Evolutionary conservation across 2,113 vertebrate species (phyloP), one percentile per base, ranked within the genome.

Genomic region (Indicator indicator): DNA sequence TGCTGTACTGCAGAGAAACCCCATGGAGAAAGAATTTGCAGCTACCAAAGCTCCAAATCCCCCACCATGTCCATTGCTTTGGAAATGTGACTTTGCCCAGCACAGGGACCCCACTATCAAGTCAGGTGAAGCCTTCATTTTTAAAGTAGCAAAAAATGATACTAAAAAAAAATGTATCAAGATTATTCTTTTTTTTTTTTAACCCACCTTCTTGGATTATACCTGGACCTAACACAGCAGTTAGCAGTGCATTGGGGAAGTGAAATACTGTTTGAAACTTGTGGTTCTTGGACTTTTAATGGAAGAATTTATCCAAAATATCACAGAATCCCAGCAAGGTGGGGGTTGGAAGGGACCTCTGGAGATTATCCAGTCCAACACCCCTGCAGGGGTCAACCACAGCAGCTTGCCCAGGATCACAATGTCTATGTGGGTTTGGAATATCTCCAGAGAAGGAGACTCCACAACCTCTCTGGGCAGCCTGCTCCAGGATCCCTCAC

Each of bases 1-100:
- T 65, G 80, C 88, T 78, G 65, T 65, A 84, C 60, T 65, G 84
- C 71, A 2, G 1, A 46, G 65, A 28, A 84, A 17, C 44, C 62
- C 88, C 88, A 62, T 0, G 0, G 71, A 54, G 68, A 44, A 55
- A 44, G 33, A 59, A 52, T 33, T 36, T 70, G 84, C 76, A 52
- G 80, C 52, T 86, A 24, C 40, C 1, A 0, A 12, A 59, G 77
- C 81, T 91, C 81, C 85, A 83, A 18, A 58, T n/a, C 44, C 63
- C 76, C 28, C 56, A 12, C 4, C 33, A 26, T 12, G 5, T 28
- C 52, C 12, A 50, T 28, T 32, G 55, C 78, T 64, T 15, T 16
- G 40, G 67, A 55, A 82, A 48, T 0, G 0, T 10, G 50, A 1
- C 62, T 54, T 18, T 1, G 6, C 50, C 55, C 7, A 0, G 27